Conservation (phyloP, 2,888 invertebrate genomes). For the Rotaria macrura region DNA sequence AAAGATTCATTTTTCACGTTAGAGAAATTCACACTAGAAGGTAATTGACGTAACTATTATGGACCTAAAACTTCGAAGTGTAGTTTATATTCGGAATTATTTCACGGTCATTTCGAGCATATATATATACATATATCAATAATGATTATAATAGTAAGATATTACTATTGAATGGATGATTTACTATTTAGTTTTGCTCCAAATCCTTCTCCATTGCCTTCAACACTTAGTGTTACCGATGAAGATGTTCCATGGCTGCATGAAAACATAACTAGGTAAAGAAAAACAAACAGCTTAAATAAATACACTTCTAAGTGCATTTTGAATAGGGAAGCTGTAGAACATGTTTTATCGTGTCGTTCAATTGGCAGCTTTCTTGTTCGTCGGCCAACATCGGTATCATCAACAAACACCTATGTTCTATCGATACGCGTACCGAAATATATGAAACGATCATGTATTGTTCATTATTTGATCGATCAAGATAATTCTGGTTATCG, state of each 20-base stretch:
- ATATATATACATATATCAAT: too few species aligned
- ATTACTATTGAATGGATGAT: not conserved
- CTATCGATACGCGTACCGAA: slow-evolving; percentile 30
- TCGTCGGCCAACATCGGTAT: not conserved
- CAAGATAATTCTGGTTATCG: not conserved
- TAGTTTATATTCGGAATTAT: too few species aligned
- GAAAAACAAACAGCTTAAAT: not conserved
- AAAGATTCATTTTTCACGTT: not conserved
- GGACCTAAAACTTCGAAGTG: too few species aligned
- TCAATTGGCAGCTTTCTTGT: not conserved
- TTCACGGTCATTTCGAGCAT: too few species aligned
- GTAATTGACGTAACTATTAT: too few species aligned
- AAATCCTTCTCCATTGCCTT: not conserved
- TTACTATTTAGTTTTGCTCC: not conserved
- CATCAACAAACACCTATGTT: slow-evolving; percentile 2
- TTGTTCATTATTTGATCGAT: slow-evolving; percentile 26
- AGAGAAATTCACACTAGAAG: too few species aligned
- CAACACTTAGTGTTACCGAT: not conserved
- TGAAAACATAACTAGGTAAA: not conserved
- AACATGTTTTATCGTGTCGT: not conserved
- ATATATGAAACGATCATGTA: slow-evolving; percentile 16
- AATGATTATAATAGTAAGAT: too few species aligned
- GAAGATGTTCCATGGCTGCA: not conserved
- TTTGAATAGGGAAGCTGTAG: not conserved
- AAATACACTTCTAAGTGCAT: not conserved